These are phyloP conservation scores for Tauraco erythrolophus DNA, from an alignment of 2,113 vertebrate genomes.

Conservation along the genomic window DNA sequence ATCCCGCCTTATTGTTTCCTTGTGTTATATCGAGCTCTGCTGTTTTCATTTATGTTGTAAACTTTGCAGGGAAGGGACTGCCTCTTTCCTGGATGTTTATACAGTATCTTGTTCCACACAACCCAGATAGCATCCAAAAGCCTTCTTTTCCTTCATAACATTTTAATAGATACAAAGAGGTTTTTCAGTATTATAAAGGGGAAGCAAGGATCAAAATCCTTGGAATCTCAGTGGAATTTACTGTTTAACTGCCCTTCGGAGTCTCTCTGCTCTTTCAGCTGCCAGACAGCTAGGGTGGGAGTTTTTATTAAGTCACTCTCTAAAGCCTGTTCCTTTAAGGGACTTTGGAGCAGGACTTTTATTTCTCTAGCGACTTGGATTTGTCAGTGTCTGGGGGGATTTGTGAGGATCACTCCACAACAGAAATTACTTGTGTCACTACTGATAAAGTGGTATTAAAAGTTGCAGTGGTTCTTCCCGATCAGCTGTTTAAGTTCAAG, in stretches of 20 bases:
- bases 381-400: neutral
- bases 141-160: neutral
- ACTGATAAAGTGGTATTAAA: neutral
- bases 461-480: neutral
- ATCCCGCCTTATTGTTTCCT: accelerated
- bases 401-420: neutral
- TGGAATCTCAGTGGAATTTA: neutral
- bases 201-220: neutral
- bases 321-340: neutral
- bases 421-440: neutral
- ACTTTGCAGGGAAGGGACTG: neutral
- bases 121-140: neutral
- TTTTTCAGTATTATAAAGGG: neutral
- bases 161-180: neutral
- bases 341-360: neutral
- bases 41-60: neutral
- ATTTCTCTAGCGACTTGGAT: neutral
- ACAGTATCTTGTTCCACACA: neutral
- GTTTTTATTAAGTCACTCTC: neutral
- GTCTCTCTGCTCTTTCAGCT: neutral
- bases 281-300: neutral
- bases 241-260: neutral
- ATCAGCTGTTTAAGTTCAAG: neutral
- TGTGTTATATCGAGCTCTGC: neutral
- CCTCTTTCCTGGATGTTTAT: neutral